A percentile compares a stretch with the other conserved stretches of the same genome.
Conservation (phyloP, 1,140 invertebrate species). For the Proctacanthus coquilletti region DNA sequence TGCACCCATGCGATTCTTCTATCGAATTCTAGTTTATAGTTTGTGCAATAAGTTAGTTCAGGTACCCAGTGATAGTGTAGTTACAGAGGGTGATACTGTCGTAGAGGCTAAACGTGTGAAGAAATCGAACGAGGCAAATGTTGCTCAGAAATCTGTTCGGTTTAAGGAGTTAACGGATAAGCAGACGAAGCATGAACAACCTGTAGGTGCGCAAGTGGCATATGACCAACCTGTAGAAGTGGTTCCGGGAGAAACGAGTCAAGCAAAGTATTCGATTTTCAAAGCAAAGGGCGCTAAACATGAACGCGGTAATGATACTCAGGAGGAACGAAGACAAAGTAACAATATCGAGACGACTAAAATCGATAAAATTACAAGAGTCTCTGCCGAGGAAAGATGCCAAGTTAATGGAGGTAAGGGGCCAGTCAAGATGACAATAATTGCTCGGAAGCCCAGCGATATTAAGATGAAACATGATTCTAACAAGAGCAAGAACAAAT, state of each 20-base stretch:
- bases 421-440: slow-evolving; percentile 4
- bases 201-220: background rate
- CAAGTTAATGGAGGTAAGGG: background rate
- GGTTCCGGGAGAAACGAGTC: too few species aligned
- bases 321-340: background rate
- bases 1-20: slow-evolving; percentile 24
- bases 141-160: background rate
- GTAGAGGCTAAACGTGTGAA: slow-evolving; percentile 5
- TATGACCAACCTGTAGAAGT: too few species aligned
- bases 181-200: background rate
- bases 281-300: background rate
- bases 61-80: background rate
- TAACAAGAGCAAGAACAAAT: too few species aligned
- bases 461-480: slow-evolving; percentile 15
- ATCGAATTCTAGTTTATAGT: slow-evolving; percentile 16
- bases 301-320: background rate
- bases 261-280: background rate
- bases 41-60: background rate
- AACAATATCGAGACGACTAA: background rate
- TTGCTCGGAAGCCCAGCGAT: slow-evolving; percentile 5
- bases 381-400: too few species aligned
- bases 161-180: background rate
- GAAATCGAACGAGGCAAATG: slow-evolving; percentile 1
- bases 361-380: background rate
- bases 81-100: slow-evolving; percentile 8